phyloP scores from a whole-genome alignment of 2,113 vertebrate species.

The Antechinus flavipes region DNA sequence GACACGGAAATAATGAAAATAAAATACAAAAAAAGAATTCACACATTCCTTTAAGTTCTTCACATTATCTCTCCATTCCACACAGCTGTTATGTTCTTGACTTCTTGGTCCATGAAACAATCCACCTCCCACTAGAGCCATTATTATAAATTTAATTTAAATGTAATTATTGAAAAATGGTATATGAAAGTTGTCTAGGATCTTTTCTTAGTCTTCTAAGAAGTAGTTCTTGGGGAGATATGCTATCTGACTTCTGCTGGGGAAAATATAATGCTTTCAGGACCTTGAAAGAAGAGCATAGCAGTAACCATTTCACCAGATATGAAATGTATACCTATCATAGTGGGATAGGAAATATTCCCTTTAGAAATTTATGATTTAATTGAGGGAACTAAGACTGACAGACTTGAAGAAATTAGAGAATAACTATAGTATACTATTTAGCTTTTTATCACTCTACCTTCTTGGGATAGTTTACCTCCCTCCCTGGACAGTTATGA shows the following conservation, averaged over 20 bases:
- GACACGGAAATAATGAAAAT: no score
- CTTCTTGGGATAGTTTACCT: background rate
- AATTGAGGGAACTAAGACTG: background rate
- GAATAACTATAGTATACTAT: background rate
- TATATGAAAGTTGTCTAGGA: background rate
- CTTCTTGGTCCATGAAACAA: background rate
- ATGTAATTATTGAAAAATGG: background rate
- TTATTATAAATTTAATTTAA: background rate
- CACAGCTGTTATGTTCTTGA: background rate
- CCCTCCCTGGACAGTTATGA: background rate
- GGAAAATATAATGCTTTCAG: background rate
- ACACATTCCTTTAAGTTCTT: no score
- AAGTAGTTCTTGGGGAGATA: background rate
- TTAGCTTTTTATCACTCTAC: background rate
- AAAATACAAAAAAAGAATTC: no score
- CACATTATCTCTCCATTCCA: no score
- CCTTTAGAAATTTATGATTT: background rate
- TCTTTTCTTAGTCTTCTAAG: no score
- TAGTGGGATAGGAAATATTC: background rate
- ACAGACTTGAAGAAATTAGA: background rate
- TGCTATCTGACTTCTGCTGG: background rate
- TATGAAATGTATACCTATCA: background rate
- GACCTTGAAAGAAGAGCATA: background rate
- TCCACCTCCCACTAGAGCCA: background rate
- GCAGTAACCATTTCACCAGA: background rate